phyloP scores from a whole-genome alignment of 2,888 invertebrate genomes.

The Chromoteleia sp. region DNA sequence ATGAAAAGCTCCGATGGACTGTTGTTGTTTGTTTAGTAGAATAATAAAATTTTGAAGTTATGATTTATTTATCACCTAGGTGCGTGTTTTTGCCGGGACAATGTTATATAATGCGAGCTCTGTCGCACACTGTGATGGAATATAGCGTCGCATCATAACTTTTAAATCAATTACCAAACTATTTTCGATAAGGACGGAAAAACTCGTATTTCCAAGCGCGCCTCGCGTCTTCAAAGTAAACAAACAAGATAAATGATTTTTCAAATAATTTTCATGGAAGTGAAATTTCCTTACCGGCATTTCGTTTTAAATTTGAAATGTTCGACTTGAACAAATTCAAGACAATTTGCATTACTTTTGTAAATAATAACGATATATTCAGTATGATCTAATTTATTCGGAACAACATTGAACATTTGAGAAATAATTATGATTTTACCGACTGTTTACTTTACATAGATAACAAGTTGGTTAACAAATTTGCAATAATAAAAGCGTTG shows the following conservation, averaged over 20 bases:
- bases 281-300: neutral
- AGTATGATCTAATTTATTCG: too few species aligned
- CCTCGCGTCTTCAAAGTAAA: constrained; percentile 10
- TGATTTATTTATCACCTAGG: constrained; percentile 32
- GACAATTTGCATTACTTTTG: too few species aligned
- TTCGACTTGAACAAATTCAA: too few species aligned
- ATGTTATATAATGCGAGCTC: constrained; percentile 18
- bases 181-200: constrained; percentile 27
- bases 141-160: constrained; percentile 27
- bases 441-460: too few species aligned
- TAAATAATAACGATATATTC: too few species aligned
- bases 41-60: constrained; percentile 22
- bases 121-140: constrained; percentile 24
- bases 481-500: neutral
- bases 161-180: constrained; percentile 48
- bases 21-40: too few species aligned
- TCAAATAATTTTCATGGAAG: neutral
- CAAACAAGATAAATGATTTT: constrained; percentile 38
- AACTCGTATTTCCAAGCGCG: constrained; percentile 7
- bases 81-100: constrained; percentile 27
- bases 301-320: neutral
- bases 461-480: too few species aligned
- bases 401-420: too few species aligned
- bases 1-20: too few species aligned
- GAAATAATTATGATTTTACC: too few species aligned